Base-by-base conservation (phyloP, 2,113 vertebrate species). In the Oreocharis arfaki region DNA sequence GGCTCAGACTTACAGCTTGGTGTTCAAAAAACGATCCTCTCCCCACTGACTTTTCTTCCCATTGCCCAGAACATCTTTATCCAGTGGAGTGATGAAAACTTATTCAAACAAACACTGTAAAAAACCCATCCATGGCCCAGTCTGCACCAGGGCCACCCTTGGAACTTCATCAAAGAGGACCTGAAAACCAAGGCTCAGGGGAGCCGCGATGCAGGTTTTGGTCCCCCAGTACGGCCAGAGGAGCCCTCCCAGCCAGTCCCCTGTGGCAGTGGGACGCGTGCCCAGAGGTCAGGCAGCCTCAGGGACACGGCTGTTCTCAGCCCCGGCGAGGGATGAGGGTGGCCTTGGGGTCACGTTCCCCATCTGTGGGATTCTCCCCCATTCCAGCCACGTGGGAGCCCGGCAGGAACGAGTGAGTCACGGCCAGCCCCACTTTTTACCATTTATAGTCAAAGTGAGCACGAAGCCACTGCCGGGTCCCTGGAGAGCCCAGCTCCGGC, bases 361-460 rank as follows among this genome's bases (percentile, higher is more conserved):
- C 86, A 88, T 94, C 91, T 67, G 70, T 73, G 92, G 82, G 89
- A 95, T 95, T 96, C 90, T 95, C 86, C 89, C 90, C 92, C 69
- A 87, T 79, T 94, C 90, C 0, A 60, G 91, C 92, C 95, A 96
- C n/a, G 44, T 75, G 88, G 95, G 85, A 97, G 78, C 70, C 55
- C 1, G 0, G 85, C 85, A 95, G 97, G 92, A 93, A 97, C 55
- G 13, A 95, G 64, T 94, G 97, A 96, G 91, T 96, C 96, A 96
- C 13, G 13, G 95, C 59, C 9, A 1, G 75, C 78, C 56, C 86
- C 56, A 93, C 69, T 79, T 91, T 91, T 97, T 96, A 96, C 97
- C 97, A 97, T 96, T 97, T 97, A 97, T 96, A 94, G 97, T 94
- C 96, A 96, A 77, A 96, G 64, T 52, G 79, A 96, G 92, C 74